Evolutionary conservation across 2,797 vertebrate genomes (phyloP).

Genomic region (Silurus lanzhouensis): DNA sequence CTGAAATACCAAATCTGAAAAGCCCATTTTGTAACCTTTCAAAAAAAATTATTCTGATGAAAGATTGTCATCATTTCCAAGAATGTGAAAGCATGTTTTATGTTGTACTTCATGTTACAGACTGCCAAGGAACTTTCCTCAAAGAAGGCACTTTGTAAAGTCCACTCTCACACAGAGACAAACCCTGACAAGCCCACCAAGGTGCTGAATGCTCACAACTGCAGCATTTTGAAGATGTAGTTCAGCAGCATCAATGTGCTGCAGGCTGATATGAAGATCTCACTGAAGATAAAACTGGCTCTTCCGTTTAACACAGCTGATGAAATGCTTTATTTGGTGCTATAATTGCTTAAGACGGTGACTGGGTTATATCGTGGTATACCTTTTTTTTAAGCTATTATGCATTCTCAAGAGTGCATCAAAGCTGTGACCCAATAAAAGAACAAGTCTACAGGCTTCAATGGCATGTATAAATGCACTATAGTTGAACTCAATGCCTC

Average conservation of each 20-base stretch:
- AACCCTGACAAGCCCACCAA: neutral
- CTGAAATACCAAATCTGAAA: neutral
- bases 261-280: neutral
- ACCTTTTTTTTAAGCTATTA: neutral
- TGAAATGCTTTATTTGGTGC: neutral
- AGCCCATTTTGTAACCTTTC: neutral
- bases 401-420: constrained; percentile 1
- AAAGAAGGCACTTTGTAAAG: neutral
- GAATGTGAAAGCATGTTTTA: neutral
- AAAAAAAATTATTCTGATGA: neutral
- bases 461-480: neutral
- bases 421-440: constrained; percentile 6
- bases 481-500: neutral
- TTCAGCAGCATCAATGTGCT: neutral
- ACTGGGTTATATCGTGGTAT: neutral
- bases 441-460: neutral
- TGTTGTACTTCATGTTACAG: neutral
- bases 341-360: neutral
- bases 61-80: neutral
- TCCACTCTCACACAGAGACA: neutral
- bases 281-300: neutral
- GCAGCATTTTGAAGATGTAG: neutral
- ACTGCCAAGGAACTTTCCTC: neutral
- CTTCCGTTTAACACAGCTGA: neutral
- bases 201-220: neutral